These are phyloP conservation scores for Sturnus vulgaris DNA, from an alignment of 2,113 vertebrate species.

Conservation along the genomic window DNA sequence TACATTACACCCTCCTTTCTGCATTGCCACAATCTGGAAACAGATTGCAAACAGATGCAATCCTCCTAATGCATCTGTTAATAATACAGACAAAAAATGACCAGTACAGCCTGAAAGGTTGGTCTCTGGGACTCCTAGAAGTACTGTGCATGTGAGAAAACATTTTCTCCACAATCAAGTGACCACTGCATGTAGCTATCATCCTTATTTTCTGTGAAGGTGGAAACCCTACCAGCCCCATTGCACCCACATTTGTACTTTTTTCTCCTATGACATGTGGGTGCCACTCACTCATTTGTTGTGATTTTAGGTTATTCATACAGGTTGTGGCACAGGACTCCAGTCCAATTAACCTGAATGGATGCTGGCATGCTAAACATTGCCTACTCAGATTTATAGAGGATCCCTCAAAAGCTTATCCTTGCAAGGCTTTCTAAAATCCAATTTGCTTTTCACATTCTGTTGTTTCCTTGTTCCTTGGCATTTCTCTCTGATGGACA, in stretches of 20 bases:
- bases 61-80: background rate
- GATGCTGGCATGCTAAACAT: background rate
- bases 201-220: background rate
- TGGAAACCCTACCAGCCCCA: background rate
- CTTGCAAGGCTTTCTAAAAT: slow-evolving; percentile 33
- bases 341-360: background rate
- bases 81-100: background rate
- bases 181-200: too few species aligned
- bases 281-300: background rate
- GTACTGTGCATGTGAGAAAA: background rate
- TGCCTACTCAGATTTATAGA: background rate
- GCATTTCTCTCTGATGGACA: slow-evolving; percentile 6
- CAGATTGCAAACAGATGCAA: too few species aligned
- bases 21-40: background rate
- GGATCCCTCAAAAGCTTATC: background rate
- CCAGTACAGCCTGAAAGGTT: background rate
- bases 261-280: background rate
- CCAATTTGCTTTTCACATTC: slow-evolving; percentile 7
- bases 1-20: rapidly evolving
- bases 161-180: background rate
- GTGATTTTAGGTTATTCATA: background rate
- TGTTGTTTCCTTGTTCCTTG: background rate
- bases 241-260: rapidly evolving
- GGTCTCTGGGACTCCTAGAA: background rate
- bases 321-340: background rate